Evolutionary conservation across 2,113 vertebrate genomes (phyloP).

Genomic region (Melanocharis versteri): DNA sequence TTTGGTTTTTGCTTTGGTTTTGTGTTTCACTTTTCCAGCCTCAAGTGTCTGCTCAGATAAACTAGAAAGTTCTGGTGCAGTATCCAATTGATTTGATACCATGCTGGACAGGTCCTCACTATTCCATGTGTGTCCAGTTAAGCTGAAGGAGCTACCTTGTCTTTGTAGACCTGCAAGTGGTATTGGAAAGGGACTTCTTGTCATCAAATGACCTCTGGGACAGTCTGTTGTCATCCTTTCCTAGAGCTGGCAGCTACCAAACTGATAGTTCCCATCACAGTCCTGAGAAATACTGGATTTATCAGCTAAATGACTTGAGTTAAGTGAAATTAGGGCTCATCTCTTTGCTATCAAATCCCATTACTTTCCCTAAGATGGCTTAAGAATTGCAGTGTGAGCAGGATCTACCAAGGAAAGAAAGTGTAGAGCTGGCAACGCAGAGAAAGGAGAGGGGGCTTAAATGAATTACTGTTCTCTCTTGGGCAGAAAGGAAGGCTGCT

Average conservation of each 20-base stretch:
- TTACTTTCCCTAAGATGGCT: slow-evolving; percentile 54
- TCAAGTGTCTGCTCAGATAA: not conserved
- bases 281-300: not conserved
- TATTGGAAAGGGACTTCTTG: not conserved
- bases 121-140: not conserved
- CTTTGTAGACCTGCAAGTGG: not conserved
- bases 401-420: not conserved
- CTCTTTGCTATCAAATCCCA: slow-evolving; percentile 46
- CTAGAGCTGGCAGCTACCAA: not conserved
- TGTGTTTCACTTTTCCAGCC: not conserved
- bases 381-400: slow-evolving; percentile 6
- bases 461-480: not conserved
- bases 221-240: not conserved
- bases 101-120: not conserved
- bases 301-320: not conserved
- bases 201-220: not conserved
- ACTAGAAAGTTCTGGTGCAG: not conserved
- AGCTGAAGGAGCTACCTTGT: not conserved
- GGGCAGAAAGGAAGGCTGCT: not conserved
- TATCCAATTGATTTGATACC: not conserved
- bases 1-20: not conserved
- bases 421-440: not conserved
- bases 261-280: not conserved
- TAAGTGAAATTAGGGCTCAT: slow-evolving; percentile 46
- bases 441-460: not conserved